Conservation (phyloP, 2,888 invertebrate species). For the Eupithecia exiguata region DNA sequence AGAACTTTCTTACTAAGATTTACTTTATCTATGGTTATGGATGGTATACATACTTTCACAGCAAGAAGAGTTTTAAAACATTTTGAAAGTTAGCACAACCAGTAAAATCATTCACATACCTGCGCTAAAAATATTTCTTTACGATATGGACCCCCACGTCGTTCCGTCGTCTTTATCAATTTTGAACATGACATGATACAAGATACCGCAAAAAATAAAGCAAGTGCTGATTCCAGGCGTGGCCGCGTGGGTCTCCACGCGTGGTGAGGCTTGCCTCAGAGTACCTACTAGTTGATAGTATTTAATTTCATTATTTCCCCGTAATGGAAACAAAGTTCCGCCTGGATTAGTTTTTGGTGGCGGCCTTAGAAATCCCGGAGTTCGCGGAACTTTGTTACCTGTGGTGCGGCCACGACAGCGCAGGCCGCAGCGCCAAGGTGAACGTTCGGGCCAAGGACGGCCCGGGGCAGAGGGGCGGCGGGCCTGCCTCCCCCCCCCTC, state of each 20-base stretch:
- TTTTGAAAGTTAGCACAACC: not conserved
- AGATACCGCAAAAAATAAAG: constrained; percentile 62
- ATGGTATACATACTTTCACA: constrained; percentile 19
- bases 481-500: constrained; percentile 57
- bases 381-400: constrained; percentile 84
- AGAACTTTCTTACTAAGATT: constrained; percentile 55
- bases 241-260: not conserved
- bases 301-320: constrained; percentile 37
- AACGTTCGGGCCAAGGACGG: constrained; percentile 83
- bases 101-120: constrained; percentile 4
- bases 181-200: constrained; percentile 51
- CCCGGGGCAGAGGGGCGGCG: constrained; percentile 74
- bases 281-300: constrained; percentile 14
- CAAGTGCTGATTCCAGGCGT: constrained; percentile 40
- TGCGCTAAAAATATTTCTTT: not conserved
- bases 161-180: constrained; percentile 48
- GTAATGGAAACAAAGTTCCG: constrained; percentile 53
- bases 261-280: too few relatives aligned
- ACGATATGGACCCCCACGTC: constrained; percentile 68
- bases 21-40: constrained; percentile 17
- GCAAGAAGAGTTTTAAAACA: not conserved
- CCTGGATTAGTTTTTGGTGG: constrained; percentile 72
- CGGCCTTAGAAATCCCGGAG: constrained; percentile 82
- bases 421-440: constrained; percentile 79
- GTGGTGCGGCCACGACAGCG: constrained; percentile 62